A percentile compares a stretch with the other conserved stretches of the same genome.
These are phyloP conservation scores for Thalassarche chlororhynchos DNA, from an alignment of 2,113 vertebrate genomes.

Conservation along the genomic window DNA sequence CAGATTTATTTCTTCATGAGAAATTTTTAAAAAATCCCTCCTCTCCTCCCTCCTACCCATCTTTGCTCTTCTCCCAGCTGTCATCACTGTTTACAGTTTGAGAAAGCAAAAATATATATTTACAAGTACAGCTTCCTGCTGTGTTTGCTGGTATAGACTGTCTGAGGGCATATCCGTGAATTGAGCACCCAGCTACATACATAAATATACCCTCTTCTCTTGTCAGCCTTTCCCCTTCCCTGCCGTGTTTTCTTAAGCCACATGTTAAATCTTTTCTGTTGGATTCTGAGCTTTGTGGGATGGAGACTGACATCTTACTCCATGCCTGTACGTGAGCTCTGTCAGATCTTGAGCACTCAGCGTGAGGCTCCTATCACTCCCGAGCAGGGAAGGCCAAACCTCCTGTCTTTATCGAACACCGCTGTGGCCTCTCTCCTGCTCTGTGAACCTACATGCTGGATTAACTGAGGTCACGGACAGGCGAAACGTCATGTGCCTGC, in stretches of 20 bases:
- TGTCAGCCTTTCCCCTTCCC: neutral
- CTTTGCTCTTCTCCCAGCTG: slow-evolving; percentile 13
- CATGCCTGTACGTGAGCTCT: rapidly evolving
- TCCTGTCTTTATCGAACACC: neutral
- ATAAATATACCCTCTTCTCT: neutral
- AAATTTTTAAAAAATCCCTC: neutral
- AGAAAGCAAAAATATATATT: slow-evolving; percentile 29
- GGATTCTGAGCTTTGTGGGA: neutral
- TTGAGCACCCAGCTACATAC: neutral
- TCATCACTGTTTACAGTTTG: slow-evolving; percentile 6
- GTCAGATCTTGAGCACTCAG: neutral
- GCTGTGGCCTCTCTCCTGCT: neutral
- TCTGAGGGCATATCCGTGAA: neutral
- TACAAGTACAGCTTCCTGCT: neutral
- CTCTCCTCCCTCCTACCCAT: neutral
- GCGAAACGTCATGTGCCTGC: neutral
- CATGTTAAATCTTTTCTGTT: neutral
- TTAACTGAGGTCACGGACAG: neutral
- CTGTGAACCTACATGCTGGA: neutral
- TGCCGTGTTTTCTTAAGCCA: neutral
- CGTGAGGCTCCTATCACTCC: neutral
- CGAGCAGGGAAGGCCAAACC: rapidly evolving
- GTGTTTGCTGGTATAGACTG: slow-evolving; percentile 13
- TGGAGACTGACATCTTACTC: neutral
- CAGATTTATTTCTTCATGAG: neutral